These are phyloP conservation scores for Anoura caudifer DNA, from an alignment of 2,113 vertebrate species.

Conservation along the genomic window DNA sequence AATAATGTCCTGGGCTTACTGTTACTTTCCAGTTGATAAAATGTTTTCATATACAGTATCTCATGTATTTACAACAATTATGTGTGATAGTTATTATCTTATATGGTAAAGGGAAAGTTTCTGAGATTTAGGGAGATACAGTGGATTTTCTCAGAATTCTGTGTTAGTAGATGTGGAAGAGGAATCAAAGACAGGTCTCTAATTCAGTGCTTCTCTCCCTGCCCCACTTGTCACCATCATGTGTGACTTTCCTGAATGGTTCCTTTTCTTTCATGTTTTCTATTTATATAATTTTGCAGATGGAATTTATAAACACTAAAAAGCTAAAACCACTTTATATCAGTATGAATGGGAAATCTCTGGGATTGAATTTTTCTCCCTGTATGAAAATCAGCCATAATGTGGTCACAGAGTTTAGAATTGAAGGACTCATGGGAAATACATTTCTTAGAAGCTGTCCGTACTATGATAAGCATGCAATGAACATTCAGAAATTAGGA, in stretches of 20 bases:
- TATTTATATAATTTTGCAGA: neutral
- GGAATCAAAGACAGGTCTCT: too few relatives aligned
- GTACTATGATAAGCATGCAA: neutral
- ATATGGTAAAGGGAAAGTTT: neutral
- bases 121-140: neutral
- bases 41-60: neutral
- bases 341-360: neutral
- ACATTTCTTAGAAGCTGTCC: neutral
- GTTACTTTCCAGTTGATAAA: neutral
- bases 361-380: neutral
- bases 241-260: neutral
- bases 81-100: neutral
- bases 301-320: neutral
- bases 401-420: neutral
- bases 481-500: neutral
- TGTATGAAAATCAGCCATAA: neutral
- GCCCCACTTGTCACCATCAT: neutral
- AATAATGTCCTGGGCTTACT: neutral
- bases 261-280: neutral
- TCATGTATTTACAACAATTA: neutral
- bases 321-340: neutral
- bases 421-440: neutral
- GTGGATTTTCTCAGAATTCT: neutral
- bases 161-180: neutral
- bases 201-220: neutral